These are phyloP conservation scores for Pollachius pollachius DNA, from an alignment of 2,113 vertebrate genomes.

Conservation along the genomic window DNA sequence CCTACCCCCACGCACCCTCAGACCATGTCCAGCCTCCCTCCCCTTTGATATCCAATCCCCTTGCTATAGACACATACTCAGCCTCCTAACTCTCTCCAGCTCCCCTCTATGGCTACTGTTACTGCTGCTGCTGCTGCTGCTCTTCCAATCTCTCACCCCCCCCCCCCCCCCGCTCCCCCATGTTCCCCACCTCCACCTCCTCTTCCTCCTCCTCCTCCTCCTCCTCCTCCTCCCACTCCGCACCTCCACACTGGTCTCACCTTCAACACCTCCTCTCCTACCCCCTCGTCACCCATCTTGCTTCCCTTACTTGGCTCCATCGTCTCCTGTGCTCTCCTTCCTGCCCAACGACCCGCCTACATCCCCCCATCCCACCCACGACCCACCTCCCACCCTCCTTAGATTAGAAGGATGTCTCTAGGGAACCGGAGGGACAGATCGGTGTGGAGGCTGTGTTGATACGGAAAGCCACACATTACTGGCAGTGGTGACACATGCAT, in stretches of 20 bases:
- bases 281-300: conserved; percentile 3
- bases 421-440: conserved; percentile 59
- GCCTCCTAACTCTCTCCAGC: background rate
- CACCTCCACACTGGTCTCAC: conserved; percentile 16
- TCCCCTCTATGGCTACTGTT: conserved; percentile 25
- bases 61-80: background rate
- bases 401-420: conserved; percentile 58
- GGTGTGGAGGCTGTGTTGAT: conserved; percentile 49
- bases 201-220: conserved; percentile 10
- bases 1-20: conserved; percentile 49
- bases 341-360: no score
- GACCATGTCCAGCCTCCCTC: conserved; percentile 44
- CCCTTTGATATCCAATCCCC: conserved; percentile 55
- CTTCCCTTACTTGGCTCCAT: background rate
- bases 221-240: conserved; percentile 31
- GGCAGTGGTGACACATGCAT: conserved; percentile 52
- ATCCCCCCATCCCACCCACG: conserved; percentile 1
- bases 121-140: background rate
- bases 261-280: conserved; percentile 32
- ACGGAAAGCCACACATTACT: conserved; percentile 61
- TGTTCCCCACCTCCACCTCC: background rate
- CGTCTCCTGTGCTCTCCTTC: background rate
- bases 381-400: conserved; percentile 29
- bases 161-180: background rate
- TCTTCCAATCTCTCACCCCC: conserved; percentile 40